Evolutionary conservation across 2,113 vertebrate genomes (phyloP), one percentile per base, ranked within the genome.

Genomic region (Campylomormyrus tamandua): DNA sequence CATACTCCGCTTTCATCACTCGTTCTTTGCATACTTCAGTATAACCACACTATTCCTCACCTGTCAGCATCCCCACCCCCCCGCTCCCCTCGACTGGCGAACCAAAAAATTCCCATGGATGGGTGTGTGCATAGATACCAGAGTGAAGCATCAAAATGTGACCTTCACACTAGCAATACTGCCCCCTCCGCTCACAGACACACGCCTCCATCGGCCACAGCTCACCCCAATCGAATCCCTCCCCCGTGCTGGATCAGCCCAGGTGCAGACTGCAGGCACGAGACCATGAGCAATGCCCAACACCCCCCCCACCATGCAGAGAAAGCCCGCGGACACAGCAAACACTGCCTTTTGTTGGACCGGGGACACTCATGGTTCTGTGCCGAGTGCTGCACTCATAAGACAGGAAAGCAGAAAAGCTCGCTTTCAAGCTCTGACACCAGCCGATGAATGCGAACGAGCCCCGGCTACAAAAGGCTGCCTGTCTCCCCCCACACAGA

Each of bases 321-420:
- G 49, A 80, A 85, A 83, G 89, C 49, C 50, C 48, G 39, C 46
- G 45, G 39, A 83, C 31, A 45, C 56, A n/a, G 66, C 70, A 48
- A 80, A 88, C 31, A 42, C 66, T 48, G 70, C 48, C 90, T 85
- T 90, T 90, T 90, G 90, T 90, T 88, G 7, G 49, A 70, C 90
- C 19, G 86, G 48, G 50, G 86, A 88, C 90, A 88, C 74, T 88
- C 13, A 62, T 27, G 7, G 13, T 87, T 48, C 50, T 70, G 83
- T 86, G 89, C 83, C 2, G 62, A 49, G 27, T 53, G 45, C 53
- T 42, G 31, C 45, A 85, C 46, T 27, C 83, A 24, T 19, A 27
- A 45, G 4, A 53, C 11, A 27, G 0, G 27, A 58, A 56, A 45
- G 39, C 52, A 86, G 42, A 90, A 48, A 58, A 49, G 89, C 84